Base-by-base conservation (phyloP, 1,140 invertebrate species). In the Helicoverpa armigera region DNA sequence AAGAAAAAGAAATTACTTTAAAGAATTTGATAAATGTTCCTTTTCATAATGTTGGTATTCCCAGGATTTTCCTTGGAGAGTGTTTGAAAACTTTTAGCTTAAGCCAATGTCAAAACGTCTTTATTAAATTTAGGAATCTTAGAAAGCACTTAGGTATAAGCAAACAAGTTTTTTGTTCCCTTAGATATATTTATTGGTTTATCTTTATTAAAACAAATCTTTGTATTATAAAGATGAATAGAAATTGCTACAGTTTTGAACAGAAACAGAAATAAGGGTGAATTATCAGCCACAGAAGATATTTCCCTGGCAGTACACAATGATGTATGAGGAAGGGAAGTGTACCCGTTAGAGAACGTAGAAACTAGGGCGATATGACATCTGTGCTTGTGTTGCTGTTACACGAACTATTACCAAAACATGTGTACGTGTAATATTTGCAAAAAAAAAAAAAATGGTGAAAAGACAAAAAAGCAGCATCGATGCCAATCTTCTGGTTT, bases 1-100 rank as follows among this genome's bases (percentile, higher is more conserved):
- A 67, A 67, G 35, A 67, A 67, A 67, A n/a, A 10, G 43, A 67
- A 14, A 67, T 67, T 48, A 67, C 63, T 67, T 67, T 18, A 48
- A 16, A 35, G 35, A 48, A 50, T 67, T 67, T 67, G 63, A 67
- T 65, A 65, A 65, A 65, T 65, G 61, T n/a, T 65, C 31, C 61
- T 65, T 56, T 56, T 65, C 61, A 65, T 65, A 43, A 65, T 35
- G 61, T 18, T 50, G n/a, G 43, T 67, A 18, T 48, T 67, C 18
- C 48, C 43, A 16, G 63, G 35, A 67, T 67, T 48, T 67, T 67
- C 63, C 35, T 48, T 65, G 16, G 43, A 43, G 14, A 48, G 43
- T 65, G 63, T 65, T 48, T 67, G 63, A 18, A n/a, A 48, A 48
- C 7, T 67, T 50, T 67, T 67, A 50, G 35, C 48, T 35, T 50